A percentile compares a stretch with the other conserved stretches of the same genome.
These are phyloP conservation scores for Blastobasis adustella DNA, from an alignment of 2,888 invertebrate genomes.

Conservation along the genomic window DNA sequence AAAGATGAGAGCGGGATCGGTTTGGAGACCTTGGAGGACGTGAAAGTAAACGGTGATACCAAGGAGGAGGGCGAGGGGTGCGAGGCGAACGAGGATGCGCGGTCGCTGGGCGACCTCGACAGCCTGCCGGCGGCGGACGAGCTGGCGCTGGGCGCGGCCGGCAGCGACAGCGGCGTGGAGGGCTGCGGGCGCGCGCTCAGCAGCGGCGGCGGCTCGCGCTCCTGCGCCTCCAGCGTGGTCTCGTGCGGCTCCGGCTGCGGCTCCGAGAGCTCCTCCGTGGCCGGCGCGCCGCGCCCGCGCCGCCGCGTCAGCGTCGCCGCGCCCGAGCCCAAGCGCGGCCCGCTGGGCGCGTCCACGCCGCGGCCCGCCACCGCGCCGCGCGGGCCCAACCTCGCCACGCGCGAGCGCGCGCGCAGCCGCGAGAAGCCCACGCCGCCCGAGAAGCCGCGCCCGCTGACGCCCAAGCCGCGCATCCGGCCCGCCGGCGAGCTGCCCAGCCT, in stretches of 20 bases:
- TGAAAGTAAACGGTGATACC: constrained; percentile 5
- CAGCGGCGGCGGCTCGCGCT: constrained; percentile 79
- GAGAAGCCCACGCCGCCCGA: constrained; percentile 73
- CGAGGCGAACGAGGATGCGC: constrained; percentile 57
- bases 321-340: constrained; percentile 66
- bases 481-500: constrained; percentile 71
- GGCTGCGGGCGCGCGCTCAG: constrained; percentile 81
- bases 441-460: constrained; percentile 59
- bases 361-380: constrained; percentile 66
- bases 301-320: constrained; percentile 74
- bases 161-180: constrained; percentile 89
- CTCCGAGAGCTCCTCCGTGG: constrained; percentile 85
- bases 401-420: constrained; percentile 76
- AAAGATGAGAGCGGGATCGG: constrained; percentile 43
- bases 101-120: constrained; percentile 57
- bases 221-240: constrained; percentile 85
- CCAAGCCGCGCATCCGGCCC: constrained; percentile 64
- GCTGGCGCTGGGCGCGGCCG: constrained; percentile 71
- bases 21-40: constrained; percentile 26
- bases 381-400: constrained; percentile 66
- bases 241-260: constrained; percentile 87
- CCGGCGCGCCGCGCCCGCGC: constrained; percentile 64
- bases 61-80: constrained; percentile 25
- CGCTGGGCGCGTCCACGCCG: constrained; percentile 69
- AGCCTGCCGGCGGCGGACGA: constrained; percentile 63